Evolutionary conservation across 2,797 vertebrate species (phyloP).

Genomic region (Thalassophryne amazonica): DNA sequence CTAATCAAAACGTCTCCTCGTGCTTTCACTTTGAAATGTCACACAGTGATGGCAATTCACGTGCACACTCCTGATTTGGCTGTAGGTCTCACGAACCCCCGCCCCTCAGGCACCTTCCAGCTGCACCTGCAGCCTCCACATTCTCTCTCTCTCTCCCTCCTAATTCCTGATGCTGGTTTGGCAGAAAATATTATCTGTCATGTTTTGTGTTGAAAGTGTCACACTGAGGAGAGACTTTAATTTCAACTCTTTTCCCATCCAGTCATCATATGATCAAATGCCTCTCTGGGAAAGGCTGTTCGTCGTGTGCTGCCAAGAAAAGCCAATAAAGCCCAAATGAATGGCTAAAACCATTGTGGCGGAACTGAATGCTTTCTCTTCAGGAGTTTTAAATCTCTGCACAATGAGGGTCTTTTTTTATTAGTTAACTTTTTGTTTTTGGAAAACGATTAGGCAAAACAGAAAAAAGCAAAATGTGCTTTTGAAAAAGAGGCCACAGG

Average conservation of each 20-base stretch:
- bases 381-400: slow-evolving; percentile 29
- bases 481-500: slow-evolving; percentile 41
- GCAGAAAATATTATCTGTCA: slow-evolving; percentile 53
- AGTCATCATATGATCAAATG: slow-evolving; percentile 66
- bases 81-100: slow-evolving; percentile 43
- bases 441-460: no score
- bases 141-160: slow-evolving; percentile 38
- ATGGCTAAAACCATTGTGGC: slow-evolving; percentile 63
- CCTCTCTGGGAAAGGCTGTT: slow-evolving; percentile 54
- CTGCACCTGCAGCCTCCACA: no score
- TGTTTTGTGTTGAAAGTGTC: slow-evolving; percentile 67
- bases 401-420: slow-evolving; percentile 30
- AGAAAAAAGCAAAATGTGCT: no score
- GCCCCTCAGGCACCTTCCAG: no score
- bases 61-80: slow-evolving; percentile 45
- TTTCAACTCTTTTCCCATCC: slow-evolving; percentile 57
- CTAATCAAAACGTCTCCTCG: slow-evolving; percentile 60
- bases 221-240: slow-evolving; percentile 56
- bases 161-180: no score
- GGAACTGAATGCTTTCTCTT: slow-evolving; percentile 53
- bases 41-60: slow-evolving; percentile 62
- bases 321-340: slow-evolving; percentile 65
- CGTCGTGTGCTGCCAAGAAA: slow-evolving; percentile 54
- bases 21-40: slow-evolving; percentile 70
- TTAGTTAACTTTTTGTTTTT: slow-evolving; percentile 51